Evolutionary conservation across 2,113 vertebrate species (phyloP), one percentile per base, ranked within the genome.

Genomic region (Rhynchomys soricoides): DNA sequence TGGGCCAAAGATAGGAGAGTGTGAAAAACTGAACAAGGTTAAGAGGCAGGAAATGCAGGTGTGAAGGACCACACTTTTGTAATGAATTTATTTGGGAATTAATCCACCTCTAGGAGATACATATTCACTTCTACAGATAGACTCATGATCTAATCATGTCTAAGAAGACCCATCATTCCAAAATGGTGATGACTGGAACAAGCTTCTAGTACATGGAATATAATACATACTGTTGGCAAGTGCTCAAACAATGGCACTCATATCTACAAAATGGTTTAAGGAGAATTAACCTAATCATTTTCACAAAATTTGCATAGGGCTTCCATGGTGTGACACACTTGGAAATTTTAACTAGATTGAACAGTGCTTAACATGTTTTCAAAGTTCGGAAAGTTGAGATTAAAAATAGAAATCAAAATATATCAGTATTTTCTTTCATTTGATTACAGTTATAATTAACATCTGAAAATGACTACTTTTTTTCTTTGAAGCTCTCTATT

Each of bases 401-500:
- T 87, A 66, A 62, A 89, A 77, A 45, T 68, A 90, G 16, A 86
- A 71, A 95, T 97, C 37, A 97, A 92, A 59, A 95, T 79, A 59
- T 91, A 45, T 94, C 48, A 95, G 92, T 90, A 95, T 91, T 92
- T 90, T 6, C 57, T 96, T 83, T 83, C 8, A 95, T 12, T 93
- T 95, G 40, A 78, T 48, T 68, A 78, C 62, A 95, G 37, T 93
- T 64, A 89, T 87, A 37, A 94, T 92, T 97, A 86, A 68, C 83
- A 93, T 96, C 83, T 97, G 92, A 98, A 96, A 73, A 77, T 45
- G 45, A 95, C 86, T 40, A 95, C 66, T 81, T 94, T 79, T 93
- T 8, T 93, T 91, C 73, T 96, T 89, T 92, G 94, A 95, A 97
- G 73, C 87, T 16, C 71, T 64, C 62, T 98, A 70, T 86, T 92